phyloP scores from a whole-genome alignment of 2,888 invertebrate species.

The Eudemis profundana region DNA sequence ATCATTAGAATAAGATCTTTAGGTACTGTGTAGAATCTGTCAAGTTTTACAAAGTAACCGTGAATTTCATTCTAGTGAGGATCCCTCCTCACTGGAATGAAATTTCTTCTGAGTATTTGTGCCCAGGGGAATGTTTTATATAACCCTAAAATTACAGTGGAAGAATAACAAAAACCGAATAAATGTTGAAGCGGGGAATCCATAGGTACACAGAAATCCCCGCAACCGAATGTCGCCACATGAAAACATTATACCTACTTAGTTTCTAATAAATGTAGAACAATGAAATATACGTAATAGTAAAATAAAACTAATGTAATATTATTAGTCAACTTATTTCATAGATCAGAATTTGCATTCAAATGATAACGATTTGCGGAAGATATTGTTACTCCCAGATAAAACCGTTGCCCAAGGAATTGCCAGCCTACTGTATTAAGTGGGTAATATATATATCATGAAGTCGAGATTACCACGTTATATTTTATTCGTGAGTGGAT shows the following conservation, averaged over 20 bases:
- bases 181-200: conserved; percentile 14
- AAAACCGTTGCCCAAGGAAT: not conserved
- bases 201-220: conserved; percentile 3
- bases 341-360: not conserved
- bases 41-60: too few relatives aligned
- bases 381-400: conserved; percentile 4
- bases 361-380: not conserved
- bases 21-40: too few relatives aligned
- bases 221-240: conserved; percentile 2
- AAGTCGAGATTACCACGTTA: not conserved
- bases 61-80: too few relatives aligned
- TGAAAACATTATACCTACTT: not conserved
- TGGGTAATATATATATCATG: not conserved
- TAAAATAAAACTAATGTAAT: not conserved
- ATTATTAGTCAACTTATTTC: not conserved
- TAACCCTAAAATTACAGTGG: too few relatives aligned
- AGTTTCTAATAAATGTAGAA: not conserved
- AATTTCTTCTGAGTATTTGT: too few relatives aligned
- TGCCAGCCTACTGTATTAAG: conserved; percentile 10
- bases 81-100: too few relatives aligned
- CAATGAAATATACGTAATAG: not conserved
- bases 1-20: too few relatives aligned
- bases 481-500: not conserved
- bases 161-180: too few relatives aligned
- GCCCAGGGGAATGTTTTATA: too few relatives aligned